Conservation (phyloP, 1,140 invertebrate genomes). For the Argopecten irradians region DNA sequence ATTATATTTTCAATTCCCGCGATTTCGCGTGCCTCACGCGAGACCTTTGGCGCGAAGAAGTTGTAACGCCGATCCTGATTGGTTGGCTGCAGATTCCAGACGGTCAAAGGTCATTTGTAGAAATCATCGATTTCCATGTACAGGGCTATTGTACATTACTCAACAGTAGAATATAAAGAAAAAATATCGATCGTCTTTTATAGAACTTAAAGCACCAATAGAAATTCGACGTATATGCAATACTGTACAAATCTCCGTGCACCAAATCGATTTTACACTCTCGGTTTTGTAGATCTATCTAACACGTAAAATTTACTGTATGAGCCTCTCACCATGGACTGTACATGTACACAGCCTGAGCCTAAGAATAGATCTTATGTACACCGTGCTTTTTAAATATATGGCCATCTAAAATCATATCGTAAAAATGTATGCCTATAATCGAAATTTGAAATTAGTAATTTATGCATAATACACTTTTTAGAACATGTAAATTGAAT, state of each 20-base stretch:
- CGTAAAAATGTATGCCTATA: too few relatives aligned
- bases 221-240: conserved; percentile 5
- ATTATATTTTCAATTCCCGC: conserved; percentile 35
- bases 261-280: background rate
- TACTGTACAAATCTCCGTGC: background rate
- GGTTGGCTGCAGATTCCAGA: background rate
- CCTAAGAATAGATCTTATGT: too few relatives aligned
- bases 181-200: conserved; percentile 23
- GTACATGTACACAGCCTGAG: too few relatives aligned
- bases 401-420: too few relatives aligned
- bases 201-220: conserved; percentile 6
- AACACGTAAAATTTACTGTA: too few relatives aligned
- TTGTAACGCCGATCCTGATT: conserved; percentile 57
- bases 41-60: conserved; percentile 39
- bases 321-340: too few relatives aligned
- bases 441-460: too few relatives aligned
- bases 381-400: too few relatives aligned
- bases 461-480: too few relatives aligned
- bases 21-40: conserved; percentile 38
- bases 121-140: background rate
- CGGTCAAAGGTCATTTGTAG: background rate
- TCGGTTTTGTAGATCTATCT: background rate
- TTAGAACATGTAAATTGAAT: too few relatives aligned
- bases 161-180: conserved; percentile 15
- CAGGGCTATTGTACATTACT: background rate